Percentiles rank a stretch among this genome's conserved stretches.
Evolutionary conservation across 30 jellyfish, hydroid and myxozoan species (phyloP).

Genomic region (Sanderia malayensis): DNA sequence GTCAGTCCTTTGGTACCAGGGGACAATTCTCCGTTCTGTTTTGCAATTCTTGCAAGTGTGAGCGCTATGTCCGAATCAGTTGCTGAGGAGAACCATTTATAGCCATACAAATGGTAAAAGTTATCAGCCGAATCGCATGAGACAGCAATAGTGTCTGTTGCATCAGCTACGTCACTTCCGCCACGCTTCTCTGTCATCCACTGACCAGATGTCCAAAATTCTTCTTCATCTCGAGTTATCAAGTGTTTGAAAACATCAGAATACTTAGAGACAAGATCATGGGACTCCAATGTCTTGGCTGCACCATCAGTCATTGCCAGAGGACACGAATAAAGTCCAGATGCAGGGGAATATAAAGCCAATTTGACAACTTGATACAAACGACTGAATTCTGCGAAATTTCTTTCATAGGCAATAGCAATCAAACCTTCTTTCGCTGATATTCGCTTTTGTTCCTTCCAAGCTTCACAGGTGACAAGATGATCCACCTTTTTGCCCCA

Average conservation of each 20-base stretch:
- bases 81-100: slow-evolving; percentile 91
- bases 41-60: slow-evolving; percentile 69
- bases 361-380: slow-evolving; percentile 81
- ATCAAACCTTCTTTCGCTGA: slow-evolving; percentile 83
- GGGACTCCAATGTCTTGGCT: slow-evolving; percentile 73
- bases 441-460: slow-evolving; percentile 77
- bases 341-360: slow-evolving; percentile 65
- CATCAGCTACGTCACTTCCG: slow-evolving; percentile 86
- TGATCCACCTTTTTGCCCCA: slow-evolving; percentile 86
- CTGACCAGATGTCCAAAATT: slow-evolving; percentile 95
- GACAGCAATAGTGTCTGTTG: slow-evolving; percentile 79
- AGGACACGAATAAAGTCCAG: slow-evolving; percentile 93
- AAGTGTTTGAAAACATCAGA: slow-evolving; percentile 44
- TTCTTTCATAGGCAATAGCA: slow-evolving; percentile 78
- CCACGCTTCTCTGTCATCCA: slow-evolving; percentile 97
- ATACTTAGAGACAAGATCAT: slow-evolving; percentile 27
- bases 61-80: slow-evolving; percentile 85
- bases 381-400: slow-evolving; percentile 70
- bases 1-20: slow-evolving; percentile 72
- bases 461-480: slow-evolving; percentile 71
- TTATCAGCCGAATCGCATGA: slow-evolving; percentile 8
- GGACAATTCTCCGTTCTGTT: slow-evolving; percentile 29
- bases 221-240: slow-evolving; percentile 64
- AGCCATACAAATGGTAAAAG: slow-evolving; percentile 55
- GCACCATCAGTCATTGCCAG: slow-evolving; percentile 99